Percentiles rank a stretch among this genome's conserved stretches.
Conservation (phyloP, 2,888 invertebrate genomes). For the Myopa testacea region DNA sequence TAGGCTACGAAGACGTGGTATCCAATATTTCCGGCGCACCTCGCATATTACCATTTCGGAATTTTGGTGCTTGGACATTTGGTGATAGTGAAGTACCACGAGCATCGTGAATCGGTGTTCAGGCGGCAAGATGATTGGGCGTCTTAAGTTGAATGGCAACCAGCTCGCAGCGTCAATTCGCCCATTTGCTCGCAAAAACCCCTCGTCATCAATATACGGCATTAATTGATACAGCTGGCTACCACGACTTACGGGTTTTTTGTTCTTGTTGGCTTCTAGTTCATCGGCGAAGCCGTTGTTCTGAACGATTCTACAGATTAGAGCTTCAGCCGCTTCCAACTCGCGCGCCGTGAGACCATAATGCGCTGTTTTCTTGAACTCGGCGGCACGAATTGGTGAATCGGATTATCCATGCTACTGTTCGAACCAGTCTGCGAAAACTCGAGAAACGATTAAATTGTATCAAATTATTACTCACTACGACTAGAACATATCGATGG, state of each 20-base stretch:
- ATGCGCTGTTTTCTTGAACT: background rate
- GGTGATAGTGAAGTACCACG: conserved; percentile 13
- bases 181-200: no score
- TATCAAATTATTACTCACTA: no score
- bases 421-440: conserved; percentile 32
- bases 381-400: background rate
- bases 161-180: conserved; percentile 38
- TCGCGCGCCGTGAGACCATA: conserved; percentile 13
- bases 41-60: conserved; percentile 24
- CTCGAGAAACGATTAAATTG: no score
- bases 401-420: conserved; percentile 24
- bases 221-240: no score
- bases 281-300: conserved; percentile 28
- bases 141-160: conserved; percentile 37
- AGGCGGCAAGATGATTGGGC: conserved; percentile 33
- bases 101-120: background rate
- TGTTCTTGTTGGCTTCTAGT: background rate
- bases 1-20: conserved; percentile 8
- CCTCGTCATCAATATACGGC: no score
- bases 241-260: background rate
- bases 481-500: no score
- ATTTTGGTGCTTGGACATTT: conserved; percentile 31
- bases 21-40: conserved; percentile 28
- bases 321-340: conserved; percentile 17
- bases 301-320: conserved; percentile 28